Base-by-base conservation (phyloP, 2,797 vertebrate genomes). In the Mus minutoides region DNA sequence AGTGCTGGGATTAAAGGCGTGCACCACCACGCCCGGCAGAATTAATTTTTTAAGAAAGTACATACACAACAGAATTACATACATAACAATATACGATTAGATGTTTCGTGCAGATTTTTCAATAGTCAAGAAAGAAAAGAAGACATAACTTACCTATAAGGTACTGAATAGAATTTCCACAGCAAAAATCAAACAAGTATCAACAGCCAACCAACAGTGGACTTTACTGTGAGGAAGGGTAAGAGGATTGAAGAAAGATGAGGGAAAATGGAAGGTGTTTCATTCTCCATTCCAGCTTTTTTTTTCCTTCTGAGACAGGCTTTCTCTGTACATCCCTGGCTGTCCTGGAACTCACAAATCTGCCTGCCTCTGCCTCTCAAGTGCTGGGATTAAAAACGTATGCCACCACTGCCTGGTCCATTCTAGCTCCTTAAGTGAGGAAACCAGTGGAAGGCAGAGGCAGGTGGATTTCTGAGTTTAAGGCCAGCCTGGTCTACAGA, bases 41-140 rank as follows among this genome's bases (percentile, higher is more conserved):
- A n/a, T n/a, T n/a, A n/a, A n/a, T n/a, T n/a, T 67, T 62, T 83
- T 6, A 43, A 67, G 29, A 67, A 29, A 2, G 10, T 49, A 34
- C 58, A 93, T 8, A 73, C 11, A 56, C 17, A 76, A 22, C 49
- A 87, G 67, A 85, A 84, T 14, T 67, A 34, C 37, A 91, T 10
- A 64, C 11, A 62, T 11, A 76, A 22, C 49, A 87, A 84, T 58
- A 62, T 64, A 62, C 34, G 16, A 49, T 37, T 91, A 26, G 29
- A 29, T 73, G 17, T 46, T 95, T 84, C 22, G 34, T 52, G 21
- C 43, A 56, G 71, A 43, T 93, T 94, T 95, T 83, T 56, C 80
- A 96, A 64, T n/a, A 37, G 26, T 56, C 37, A 87, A 46, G 5
- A 79, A 19, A 64, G 58, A 24, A 34, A 58, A 11, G 3, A 9